Evolutionary conservation across 2,888 invertebrate species (phyloP), one percentile per base, ranked within the genome.

Genomic region (Capitulum mitella): DNA sequence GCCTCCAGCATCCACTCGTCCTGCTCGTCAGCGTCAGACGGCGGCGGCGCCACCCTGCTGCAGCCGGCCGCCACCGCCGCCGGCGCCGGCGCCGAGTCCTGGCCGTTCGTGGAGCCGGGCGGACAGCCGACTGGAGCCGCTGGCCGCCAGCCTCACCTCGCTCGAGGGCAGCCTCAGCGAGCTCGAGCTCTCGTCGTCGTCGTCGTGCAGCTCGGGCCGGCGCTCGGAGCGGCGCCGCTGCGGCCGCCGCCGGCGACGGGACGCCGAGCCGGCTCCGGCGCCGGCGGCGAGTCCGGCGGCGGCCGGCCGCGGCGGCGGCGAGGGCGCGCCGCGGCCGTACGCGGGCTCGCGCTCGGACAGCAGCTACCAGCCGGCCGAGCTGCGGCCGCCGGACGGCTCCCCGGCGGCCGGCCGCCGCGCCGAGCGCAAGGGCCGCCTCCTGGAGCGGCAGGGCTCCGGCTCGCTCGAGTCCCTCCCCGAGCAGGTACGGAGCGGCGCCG

Each of bases 1-100:
- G 75, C 75, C 19, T 46, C 46, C 75, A 76, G 75, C 75, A 43
- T 76, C 43, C 46, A 76, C 75, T 43, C 43, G 43, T 76, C 75
- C 10, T n/a, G 46, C 46, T 76, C 75, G 46, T 76, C 75, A 1
- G 43, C 46, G 5, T 43, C 46, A 2, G 75, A 46, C 75, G 43
- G 46, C 32, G 75, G 10, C 3, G 29, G n/a, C 37, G 16, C 37
- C 37, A 26, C 29, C 6, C 32, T 34, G 64, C 64, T 64, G 34
- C 29, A 6, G 19, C 22, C 51, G 51, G 16, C 58, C 58, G n/a
- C n/a, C n/a, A 3, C 22, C 22, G 70, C 32, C 26, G 19, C 34
- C 16, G 43, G n/a, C 43, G 75, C 29, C 75, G 29, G 16, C 75
- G 22, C 75, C 43, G 75, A 46, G 43, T 22, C 46, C 14, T 76